Evolutionary conservation across 2,797 vertebrate species (phyloP).

Genomic region (Scomberomorus guttatus): DNA sequence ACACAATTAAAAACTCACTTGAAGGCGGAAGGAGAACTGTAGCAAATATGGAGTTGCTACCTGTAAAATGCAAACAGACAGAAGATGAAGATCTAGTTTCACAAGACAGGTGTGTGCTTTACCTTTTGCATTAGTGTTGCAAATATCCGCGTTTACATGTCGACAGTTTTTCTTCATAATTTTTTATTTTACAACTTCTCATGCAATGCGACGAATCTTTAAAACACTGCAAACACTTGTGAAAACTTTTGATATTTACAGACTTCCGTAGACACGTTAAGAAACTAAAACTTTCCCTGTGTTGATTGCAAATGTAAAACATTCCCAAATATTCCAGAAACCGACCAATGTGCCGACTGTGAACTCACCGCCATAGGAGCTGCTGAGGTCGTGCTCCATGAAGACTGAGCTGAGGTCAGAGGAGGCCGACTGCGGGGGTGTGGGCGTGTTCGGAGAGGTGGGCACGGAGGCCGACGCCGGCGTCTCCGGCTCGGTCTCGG

Average conservation of each 20-base stretch:
- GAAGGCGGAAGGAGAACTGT: constrained; percentile 89
- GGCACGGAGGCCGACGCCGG: constrained; percentile 86
- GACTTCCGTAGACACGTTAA: not conserved
- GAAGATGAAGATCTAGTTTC: constrained; percentile 5
- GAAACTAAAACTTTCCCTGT: not conserved
- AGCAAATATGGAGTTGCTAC: constrained; percentile 91
- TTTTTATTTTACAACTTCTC: not conserved
- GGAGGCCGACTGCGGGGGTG: constrained; percentile 93
- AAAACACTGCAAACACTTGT: not conserved
- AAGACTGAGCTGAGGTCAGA: constrained; percentile 93
- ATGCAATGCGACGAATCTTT: not conserved
- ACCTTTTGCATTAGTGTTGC: not conserved
- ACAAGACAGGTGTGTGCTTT: not conserved
- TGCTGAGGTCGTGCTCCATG: constrained; percentile 91
- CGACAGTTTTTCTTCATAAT: too few species aligned
- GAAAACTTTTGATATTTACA: not conserved
- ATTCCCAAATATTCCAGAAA: not conserved
- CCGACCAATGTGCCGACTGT: not conserved
- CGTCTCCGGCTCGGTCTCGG: constrained; percentile 91
- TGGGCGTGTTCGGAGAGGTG: constrained; percentile 94
- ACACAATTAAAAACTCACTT: constrained; percentile 84
- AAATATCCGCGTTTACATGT: not conserved
- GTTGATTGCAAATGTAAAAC: not conserved
- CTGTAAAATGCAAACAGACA: constrained; percentile 77
- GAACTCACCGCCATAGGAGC: constrained; percentile 84